Base-by-base conservation (phyloP, 2,888 invertebrate species). In the Macropis europaea region DNA sequence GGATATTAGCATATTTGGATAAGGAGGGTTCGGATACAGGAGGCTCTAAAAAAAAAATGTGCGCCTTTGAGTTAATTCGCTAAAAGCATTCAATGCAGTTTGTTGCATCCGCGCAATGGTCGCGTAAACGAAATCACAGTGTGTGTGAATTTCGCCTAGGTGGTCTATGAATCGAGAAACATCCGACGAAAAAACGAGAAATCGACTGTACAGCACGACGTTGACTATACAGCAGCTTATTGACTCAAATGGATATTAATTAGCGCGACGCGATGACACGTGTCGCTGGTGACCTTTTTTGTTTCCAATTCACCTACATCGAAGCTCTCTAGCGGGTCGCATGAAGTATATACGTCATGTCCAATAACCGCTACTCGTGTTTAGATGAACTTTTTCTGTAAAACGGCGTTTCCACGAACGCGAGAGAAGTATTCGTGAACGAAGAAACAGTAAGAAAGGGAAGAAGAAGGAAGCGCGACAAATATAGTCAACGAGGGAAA, bases 181-280 rank as follows among this genome's bases (percentile, higher is more conserved):
- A 0, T 7, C 2, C 7, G 4, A 0, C 3, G 13, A 54, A 54
- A 15, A 34, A 24, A 9, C 9, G 36, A 28, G 2, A 28, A 47
- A 45, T 19, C 15, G 13, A 48, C 17, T 5, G 26, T n/a, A 4
- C 17, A 24, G 7, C 22, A 2, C 32, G n/a, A n/a, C n/a, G n/a
- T n/a, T 19, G 47, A 42, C 32, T 42, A n/a, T n/a, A n/a, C n/a
- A 7, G 34, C 54, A 54, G 15, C 40, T 54, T 47, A 64, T 54
- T 6, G 34, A 54, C 48, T 34, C 40, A 28, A 42, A 48, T 28
- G 32, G 19, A 42, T 42, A 64, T 64, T 40, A 67, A 67, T 48
- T 64, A 42, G 22, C 9, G 26, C 11, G 40, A 15, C 22, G 11
- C 40, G 28, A 32, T 34, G 47, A 40, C 32, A 38, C 30, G 40